Conservation (phyloP, 1,140 invertebrate genomes). For the Drosophila bipectinata region DNA sequence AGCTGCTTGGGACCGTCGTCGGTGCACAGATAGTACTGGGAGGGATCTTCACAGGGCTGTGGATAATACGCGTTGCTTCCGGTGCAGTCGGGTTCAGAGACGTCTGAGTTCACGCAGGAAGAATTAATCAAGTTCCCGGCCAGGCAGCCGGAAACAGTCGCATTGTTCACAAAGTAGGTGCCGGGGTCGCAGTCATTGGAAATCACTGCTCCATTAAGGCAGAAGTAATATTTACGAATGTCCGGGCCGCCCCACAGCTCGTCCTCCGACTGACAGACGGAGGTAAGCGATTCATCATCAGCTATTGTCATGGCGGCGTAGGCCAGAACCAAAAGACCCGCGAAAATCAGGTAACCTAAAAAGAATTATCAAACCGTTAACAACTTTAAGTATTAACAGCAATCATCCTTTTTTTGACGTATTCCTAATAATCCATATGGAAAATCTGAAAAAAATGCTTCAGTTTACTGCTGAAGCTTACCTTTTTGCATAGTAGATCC, state of each 20-base stretch:
- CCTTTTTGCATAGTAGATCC: conserved; percentile 58
- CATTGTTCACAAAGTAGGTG: conserved; percentile 65
- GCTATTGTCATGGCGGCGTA: conserved; percentile 1
- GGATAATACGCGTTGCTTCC: conserved; percentile 50
- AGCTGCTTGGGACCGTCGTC: conserved; percentile 10
- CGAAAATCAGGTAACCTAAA: conserved; percentile 37
- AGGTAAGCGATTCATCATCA: not conserved
- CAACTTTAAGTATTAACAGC: too few species aligned
- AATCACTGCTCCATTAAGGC: conserved; percentile 22
- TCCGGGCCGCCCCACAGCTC: conserved; percentile 57
- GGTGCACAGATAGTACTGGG: conserved; percentile 64
- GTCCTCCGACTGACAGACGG: conserved; percentile 39
- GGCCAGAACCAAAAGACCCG: conserved; percentile 40
- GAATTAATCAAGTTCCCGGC: conserved; percentile 38
- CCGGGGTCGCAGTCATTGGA: conserved; percentile 26
- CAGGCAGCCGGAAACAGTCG: conserved; percentile 60
- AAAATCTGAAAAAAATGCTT: not conserved
- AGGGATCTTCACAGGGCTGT: conserved; percentile 31
- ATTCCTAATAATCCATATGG: not conserved
- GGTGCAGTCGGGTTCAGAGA: conserved; percentile 24
- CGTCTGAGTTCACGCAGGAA: conserved; percentile 50
- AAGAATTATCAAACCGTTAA: too few species aligned
- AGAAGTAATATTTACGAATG: conserved; percentile 57
- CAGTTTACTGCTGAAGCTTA: conserved; percentile 12
- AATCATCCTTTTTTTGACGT: not conserved